Base-by-base conservation (phyloP, 2,888 invertebrate species). In the Rhyacophila evoluta region DNA sequence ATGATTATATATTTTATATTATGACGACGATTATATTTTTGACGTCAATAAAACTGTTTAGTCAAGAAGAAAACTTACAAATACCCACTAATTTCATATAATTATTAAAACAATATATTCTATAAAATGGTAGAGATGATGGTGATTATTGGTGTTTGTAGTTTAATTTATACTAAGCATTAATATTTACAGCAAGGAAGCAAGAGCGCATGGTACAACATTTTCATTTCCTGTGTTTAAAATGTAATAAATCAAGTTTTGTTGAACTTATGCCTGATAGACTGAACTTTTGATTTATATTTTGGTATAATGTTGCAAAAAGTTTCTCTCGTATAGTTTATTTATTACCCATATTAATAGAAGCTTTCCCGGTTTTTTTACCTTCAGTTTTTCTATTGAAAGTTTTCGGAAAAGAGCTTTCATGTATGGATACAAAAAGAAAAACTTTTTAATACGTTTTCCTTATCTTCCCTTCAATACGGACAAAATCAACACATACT, bases 361-460 rank as follows among this genome's bases (percentile, higher is more conserved):
- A 69, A 28, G 33, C 15, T 33, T 28, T 69, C 69, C 27, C 27
- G 12, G n/a, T 69, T 69, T 69, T 69, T 69, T 69, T 28, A 55
- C 55, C 55, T 55, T 28, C 28, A 77, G 67, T 77, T 77, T 77
- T 77, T 72, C 77, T 72, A 77, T 77, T 67, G 67, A 67, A 77
- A 77, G 39, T 77, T 77, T 72, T 70, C 37, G 55, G 55, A 19
- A 55, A 55, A 12, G 55, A 55, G 55, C 55, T 25, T 55, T 55
- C 55, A 55, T 55, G 55, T 55, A 55, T 55, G 55, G 55, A 55
- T 55, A 55, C 55, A 55, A 55, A 55, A 55, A 55, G 55, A 33
- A 73, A 75, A 77, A 77, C 67, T 77, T 77, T 77, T 73, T 73
- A 77, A 77, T 77, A 77, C 77, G 72, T 77, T 77, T 72, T 73